Base-by-base conservation (phyloP, 1,140 invertebrate species). In the Drosophila santomea region DNA sequence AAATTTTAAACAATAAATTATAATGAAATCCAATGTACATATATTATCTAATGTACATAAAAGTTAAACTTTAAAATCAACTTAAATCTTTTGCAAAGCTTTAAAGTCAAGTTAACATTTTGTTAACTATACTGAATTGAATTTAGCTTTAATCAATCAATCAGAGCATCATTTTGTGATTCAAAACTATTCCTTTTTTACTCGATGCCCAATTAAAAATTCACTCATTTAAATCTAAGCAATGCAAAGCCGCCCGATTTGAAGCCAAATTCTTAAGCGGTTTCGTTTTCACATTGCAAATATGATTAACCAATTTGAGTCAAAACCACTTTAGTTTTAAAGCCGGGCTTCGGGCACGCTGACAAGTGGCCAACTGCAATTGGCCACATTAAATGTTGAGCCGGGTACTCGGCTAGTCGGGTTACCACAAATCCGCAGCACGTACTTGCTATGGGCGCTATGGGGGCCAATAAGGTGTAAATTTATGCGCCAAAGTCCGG, bases 401-500 rank as follows among this genome's bases (percentile, higher is more conserved):
- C 56, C 23, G 54, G 39, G 35, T 36, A 36, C 8, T 38, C 4
- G 36, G 36, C 36, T 38, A 3, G 38, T 14, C 12, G 38, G 43
- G 43, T 4, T 58, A 48, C 45, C 66, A 20, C 47, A 48, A 69
- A 75, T 82, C 52, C 48, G 47, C 45, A 57, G 82, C 78, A 86
- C 79, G 79, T 83, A 89, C 67, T 58, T 38, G 72, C 76, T 80
- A 57, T 80, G 76, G 84, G 85, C 74, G 84, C 84, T 80, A 89
- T 89, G 84, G 84, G 84, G 84, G 84, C 85, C 84, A 89, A 89
- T 89, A 89, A 84, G 85, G 85, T 89, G 84, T 89, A 89, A 89
- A 89, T 89, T 89, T 89, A 89, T 89, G 84, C 84, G 68, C 47
- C 63, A 61, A 83, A 54, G 67, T 54, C 47, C 57, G 61, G 51